A percentile compares a stretch with the other conserved stretches of the same genome.
These are phyloP conservation scores for Pyrocephalus nanus DNA, from an alignment of 2,797 vertebrate species.

Conservation along the genomic window DNA sequence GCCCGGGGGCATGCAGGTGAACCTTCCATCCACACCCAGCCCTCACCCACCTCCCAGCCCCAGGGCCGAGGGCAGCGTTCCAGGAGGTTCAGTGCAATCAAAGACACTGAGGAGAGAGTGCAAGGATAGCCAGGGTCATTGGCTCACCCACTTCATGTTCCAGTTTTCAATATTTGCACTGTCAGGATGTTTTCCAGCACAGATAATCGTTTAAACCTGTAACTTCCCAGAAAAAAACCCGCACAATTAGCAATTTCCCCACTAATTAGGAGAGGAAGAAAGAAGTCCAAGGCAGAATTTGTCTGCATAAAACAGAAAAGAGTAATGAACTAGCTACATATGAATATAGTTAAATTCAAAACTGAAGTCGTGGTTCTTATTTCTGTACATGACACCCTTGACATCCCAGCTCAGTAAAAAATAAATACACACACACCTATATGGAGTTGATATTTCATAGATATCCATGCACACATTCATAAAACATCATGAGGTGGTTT, in stretches of 20 bases:
- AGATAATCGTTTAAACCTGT: neutral
- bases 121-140: neutral
- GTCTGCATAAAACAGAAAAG: neutral
- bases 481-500: neutral
- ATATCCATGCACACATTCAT: rapidly evolving
- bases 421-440: rapidly evolving
- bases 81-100: neutral
- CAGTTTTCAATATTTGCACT: neutral
- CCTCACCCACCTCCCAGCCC: neutral
- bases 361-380: neutral
- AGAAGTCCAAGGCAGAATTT: neutral
- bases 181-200: slow-evolving; percentile 5
- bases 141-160: neutral
- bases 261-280: neutral
- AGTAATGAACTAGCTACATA: neutral
- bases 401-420: neutral
- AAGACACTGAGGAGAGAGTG: neutral
- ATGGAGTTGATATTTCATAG: neutral
- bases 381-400: neutral
- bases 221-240: neutral
- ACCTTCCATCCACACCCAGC: neutral
- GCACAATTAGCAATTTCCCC: neutral
- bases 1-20: neutral
- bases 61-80: neutral
- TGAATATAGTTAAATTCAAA: neutral